Evolutionary conservation across 2,888 invertebrate species (phyloP), one percentile per base, ranked within the genome.

Genomic region (Calameuta pallipes): DNA sequence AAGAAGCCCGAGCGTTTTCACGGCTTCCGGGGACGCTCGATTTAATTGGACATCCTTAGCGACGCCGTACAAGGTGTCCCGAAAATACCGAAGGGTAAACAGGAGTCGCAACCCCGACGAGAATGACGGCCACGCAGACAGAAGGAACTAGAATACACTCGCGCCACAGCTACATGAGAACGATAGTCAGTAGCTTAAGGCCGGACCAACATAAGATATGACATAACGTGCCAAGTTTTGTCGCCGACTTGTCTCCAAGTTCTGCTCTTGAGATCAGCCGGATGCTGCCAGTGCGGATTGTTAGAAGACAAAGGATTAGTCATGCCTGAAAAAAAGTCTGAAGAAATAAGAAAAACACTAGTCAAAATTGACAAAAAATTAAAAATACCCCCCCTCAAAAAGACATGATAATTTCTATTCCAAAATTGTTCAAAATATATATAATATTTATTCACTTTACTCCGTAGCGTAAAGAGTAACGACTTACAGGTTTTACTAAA

Each of bases 161-260:
- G 9, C 23, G 0, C 56, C 56, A 2, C 56, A 56, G 56, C 23
- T 56, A 23, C 56, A 56, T 6, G 0, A 23, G 9, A 56, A 71
- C 31, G n/a, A 4, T 3, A 34, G 13, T 31, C 71, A 4, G 23
- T 11, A 31, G 13, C 74, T 37, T 35, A 36, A 75, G 70, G 69
- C 13, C 76, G 69, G 69, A 31, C 34, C 77, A 79, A 69, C 80
- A 79, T 75, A 77, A 85, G 82, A 80, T 83, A 79, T 89, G 87
- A 88, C 86, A 88, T 88, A 88, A 89, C 85, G 85, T 82, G 82
- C 81, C 79, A 83, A 88, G 88, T 88, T 89, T 89, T 89, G 88
- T 89, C 89, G 89, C 89, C 89, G 83, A 76, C 80, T 81, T 87
- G 89, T 89, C 89, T 89, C 81, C 86, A 81, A 83, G 83, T 56